Percentiles rank a stretch among this genome's conserved stretches.
Evolutionary conservation across 2,113 vertebrate species (phyloP).

Genomic region (Thomomys bottae): DNA sequence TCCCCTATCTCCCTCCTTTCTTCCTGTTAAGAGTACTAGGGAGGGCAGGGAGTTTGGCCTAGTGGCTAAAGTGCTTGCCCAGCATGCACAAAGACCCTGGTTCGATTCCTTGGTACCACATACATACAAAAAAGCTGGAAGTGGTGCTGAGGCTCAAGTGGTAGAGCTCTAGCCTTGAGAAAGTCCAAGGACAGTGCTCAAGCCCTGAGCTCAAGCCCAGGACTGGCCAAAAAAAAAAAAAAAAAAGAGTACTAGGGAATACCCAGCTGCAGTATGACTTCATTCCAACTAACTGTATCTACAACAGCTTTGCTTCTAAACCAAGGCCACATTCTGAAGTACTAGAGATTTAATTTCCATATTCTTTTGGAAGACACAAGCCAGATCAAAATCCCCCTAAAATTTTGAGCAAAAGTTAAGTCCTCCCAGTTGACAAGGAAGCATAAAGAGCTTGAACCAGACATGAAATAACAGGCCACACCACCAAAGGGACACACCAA

Average conservation of each 20-base stretch:
- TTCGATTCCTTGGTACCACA: no score
- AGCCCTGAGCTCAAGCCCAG: no score
- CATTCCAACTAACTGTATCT: background rate
- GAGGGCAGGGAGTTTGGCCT: no score
- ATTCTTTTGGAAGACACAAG: background rate
- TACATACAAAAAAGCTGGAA: no score
- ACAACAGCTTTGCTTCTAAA: background rate
- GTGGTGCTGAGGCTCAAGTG: no score
- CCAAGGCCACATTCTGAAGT: background rate
- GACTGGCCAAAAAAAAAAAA: no score
- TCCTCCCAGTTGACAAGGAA: background rate
- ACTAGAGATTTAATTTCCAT: background rate
- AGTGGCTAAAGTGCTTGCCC: no score
- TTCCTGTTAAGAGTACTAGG: background rate
- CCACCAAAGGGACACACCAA: background rate
- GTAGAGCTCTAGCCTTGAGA: no score
- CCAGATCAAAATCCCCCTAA: background rate
- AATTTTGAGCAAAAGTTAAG: background rate
- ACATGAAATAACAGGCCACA: background rate
- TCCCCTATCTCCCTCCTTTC: background rate
- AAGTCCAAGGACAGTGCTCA: no score
- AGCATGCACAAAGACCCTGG: no score
- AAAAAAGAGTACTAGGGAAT: background rate
- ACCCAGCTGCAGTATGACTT: background rate
- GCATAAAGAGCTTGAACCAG: background rate